A percentile compares a stretch with the other conserved stretches of the same genome.
Conservation (phyloP, 2,113 vertebrate species). For the Morphnarchus princeps region DNA sequence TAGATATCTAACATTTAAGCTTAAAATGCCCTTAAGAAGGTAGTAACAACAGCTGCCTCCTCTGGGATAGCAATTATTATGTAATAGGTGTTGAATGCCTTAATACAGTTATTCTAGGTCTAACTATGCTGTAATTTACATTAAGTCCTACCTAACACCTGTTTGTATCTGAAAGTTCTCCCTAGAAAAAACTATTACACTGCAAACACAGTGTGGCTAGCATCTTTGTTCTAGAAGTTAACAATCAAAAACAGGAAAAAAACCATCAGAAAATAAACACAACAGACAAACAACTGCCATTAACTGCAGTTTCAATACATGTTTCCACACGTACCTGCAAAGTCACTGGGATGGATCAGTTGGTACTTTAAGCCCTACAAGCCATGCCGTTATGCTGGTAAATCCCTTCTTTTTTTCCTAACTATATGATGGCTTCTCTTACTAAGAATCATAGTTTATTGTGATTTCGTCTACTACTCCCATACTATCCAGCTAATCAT, state of each 20-base stretch:
- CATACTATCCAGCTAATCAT: background rate
- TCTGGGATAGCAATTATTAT: background rate
- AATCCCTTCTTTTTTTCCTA: background rate
- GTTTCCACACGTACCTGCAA: background rate
- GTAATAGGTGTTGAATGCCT: background rate
- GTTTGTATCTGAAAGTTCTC: background rate
- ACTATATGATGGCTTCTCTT: background rate
- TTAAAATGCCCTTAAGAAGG: background rate
- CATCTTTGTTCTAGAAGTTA: background rate
- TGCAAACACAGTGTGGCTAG: background rate
- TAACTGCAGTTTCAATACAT: background rate
- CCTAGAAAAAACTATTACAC: background rate
- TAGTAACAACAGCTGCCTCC: background rate
- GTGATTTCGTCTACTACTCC: background rate
- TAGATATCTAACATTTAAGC: background rate
- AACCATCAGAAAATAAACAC: background rate
- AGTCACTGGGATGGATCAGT: background rate
- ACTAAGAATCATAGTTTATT: background rate
- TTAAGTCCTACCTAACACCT: background rate
- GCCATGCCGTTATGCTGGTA: background rate
- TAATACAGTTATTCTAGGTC: background rate
- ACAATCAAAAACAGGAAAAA: background rate
- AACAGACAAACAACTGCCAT: background rate
- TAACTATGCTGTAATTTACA: background rate
- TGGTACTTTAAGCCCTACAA: background rate